Conservation (phyloP, 2,113 vertebrate species). For the Thamnophis sirtalis region DNA sequence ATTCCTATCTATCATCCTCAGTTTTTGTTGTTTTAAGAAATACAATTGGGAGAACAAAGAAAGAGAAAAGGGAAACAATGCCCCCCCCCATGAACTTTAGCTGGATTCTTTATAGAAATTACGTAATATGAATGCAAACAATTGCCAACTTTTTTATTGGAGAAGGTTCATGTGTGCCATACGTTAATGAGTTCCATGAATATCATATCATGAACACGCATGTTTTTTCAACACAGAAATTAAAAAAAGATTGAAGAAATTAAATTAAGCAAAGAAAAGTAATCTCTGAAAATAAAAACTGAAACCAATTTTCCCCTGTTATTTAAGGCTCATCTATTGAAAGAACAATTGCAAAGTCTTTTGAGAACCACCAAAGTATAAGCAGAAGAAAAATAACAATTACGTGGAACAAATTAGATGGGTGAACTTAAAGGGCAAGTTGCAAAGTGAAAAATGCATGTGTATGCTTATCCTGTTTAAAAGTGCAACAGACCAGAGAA, state of each 20-base stretch:
- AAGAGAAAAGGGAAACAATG: background rate
- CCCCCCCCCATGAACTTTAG: background rate
- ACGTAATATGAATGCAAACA: background rate
- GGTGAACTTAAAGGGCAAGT: conserved; percentile 31
- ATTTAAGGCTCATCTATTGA: conserved; percentile 51
- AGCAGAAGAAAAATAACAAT: conserved; percentile 40
- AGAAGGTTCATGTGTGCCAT: conserved; percentile 29
- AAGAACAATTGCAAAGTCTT: conserved; percentile 51
- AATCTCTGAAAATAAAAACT: conserved; percentile 52
- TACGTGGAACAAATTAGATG: conserved; percentile 33
- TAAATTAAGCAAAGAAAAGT: conserved; percentile 11
- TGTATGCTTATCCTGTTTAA: background rate
- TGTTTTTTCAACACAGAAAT: background rate
- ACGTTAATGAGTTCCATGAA: background rate
- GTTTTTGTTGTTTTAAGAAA: background rate
- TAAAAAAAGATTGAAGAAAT: conserved; percentile 55
- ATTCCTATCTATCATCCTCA: background rate
- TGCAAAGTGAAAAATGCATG: background rate
- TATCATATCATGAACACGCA: conserved; percentile 31
- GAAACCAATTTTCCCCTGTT: conserved; percentile 49
- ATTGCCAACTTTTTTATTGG: background rate
- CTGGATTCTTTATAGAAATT: background rate
- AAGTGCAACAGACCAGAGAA: conserved; percentile 6
- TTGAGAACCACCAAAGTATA: conserved; percentile 52
- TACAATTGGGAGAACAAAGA: background rate